Conservation (phyloP, 2,888 invertebrate genomes). For the Aphodius granarius region DNA sequence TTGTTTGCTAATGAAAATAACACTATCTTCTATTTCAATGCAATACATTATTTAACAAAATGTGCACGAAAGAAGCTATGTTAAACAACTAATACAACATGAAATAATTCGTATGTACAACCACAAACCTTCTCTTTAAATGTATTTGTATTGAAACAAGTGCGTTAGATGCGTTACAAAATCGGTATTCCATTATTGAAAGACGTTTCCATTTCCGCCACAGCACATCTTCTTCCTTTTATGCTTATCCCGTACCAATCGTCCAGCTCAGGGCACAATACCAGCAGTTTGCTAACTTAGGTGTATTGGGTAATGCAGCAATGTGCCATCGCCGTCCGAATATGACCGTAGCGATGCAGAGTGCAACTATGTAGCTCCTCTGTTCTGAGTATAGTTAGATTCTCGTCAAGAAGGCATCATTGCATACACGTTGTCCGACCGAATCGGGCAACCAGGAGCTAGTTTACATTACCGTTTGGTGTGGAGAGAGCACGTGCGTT, state of each 20-base stretch:
- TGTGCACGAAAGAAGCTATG: neutral
- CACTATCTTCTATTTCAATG: too few relatives aligned
- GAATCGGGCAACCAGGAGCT: constrained; percentile 11
- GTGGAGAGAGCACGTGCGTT: constrained; percentile 35
- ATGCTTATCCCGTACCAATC: neutral
- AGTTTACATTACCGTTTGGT: constrained; percentile 27
- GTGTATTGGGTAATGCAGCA: neutral
- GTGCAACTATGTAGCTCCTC: neutral
- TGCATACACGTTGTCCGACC: neutral
- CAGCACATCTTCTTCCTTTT: neutral
- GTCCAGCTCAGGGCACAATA: neutral
- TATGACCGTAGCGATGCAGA: neutral
- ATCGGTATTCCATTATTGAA: neutral
- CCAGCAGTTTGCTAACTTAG: neutral
- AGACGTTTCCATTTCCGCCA: neutral
- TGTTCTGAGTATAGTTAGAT: neutral
- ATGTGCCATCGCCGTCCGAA: neutral
- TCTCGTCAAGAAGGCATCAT: neutral
- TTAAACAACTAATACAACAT: neutral
- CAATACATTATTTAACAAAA: too few relatives aligned
- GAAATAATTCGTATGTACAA: neutral
- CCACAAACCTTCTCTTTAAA: neutral
- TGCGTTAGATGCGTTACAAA: neutral
- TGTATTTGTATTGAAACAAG: neutral
- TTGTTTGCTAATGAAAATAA: too few relatives aligned